Evolutionary conservation across 2,797 vertebrate genomes (phyloP).

Genomic region (Rhinophrynus dorsalis): DNA sequence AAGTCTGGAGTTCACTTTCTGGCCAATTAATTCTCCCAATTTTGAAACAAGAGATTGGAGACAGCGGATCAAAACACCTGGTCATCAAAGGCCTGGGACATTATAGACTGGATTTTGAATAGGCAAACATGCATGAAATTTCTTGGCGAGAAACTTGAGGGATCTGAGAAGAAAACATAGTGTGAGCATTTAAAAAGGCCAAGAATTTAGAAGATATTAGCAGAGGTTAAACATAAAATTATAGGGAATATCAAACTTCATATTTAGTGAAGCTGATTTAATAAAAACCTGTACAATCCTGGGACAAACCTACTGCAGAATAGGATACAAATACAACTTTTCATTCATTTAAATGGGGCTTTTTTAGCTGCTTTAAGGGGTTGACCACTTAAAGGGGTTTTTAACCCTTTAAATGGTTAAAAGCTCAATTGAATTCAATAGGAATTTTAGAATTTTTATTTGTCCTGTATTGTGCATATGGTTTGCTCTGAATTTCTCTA

Average conservation of each 20-base stretch:
- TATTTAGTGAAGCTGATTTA: too few relatives aligned
- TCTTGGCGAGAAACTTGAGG: constrained; percentile 1
- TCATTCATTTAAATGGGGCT: too few relatives aligned
- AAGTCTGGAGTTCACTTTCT: background rate
- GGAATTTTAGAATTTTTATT: too few relatives aligned
- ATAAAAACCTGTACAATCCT: too few relatives aligned
- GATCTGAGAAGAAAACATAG: constrained; percentile 15
- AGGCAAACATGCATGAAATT: constrained; percentile 19
- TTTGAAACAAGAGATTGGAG: background rate
- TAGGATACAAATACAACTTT: too few relatives aligned
- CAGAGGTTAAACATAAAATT: background rate
- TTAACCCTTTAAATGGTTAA: too few relatives aligned
- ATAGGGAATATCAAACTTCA: background rate
- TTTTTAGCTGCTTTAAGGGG: too few relatives aligned
- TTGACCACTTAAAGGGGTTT: too few relatives aligned
- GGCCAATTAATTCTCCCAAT: constrained; percentile 5
- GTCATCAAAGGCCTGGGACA: constrained; percentile 9
- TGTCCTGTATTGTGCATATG: too few relatives aligned
- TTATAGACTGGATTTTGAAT: constrained; percentile 13
- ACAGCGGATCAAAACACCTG: constrained; percentile 17
- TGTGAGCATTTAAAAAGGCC: background rate
- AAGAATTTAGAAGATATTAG: background rate
- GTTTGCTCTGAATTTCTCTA: too few relatives aligned
- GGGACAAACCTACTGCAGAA: too few relatives aligned
- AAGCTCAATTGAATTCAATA: too few relatives aligned